Conservation (phyloP, 1,140 invertebrate genomes). For the Micrasema longulum region DNA sequence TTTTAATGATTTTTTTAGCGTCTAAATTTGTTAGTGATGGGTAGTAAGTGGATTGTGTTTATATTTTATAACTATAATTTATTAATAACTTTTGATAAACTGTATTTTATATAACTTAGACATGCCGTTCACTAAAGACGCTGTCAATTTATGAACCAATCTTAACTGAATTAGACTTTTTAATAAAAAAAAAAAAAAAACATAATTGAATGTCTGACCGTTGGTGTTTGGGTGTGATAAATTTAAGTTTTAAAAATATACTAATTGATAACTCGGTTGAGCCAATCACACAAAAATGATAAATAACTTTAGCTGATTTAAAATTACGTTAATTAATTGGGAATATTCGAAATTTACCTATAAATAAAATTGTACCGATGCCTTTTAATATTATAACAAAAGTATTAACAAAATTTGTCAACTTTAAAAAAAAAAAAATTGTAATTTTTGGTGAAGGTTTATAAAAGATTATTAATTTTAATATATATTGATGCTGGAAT, state of each 20-base stretch:
- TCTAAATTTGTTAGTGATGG: constrained; percentile 21
- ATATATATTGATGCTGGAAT: too few relatives aligned
- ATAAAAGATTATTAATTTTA: background rate
- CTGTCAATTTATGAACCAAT: constrained; percentile 6
- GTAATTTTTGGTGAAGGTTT: constrained; percentile 30
- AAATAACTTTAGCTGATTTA: too few relatives aligned
- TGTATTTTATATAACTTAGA: constrained; percentile 7
- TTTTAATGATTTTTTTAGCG: constrained; percentile 19
- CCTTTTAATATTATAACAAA: background rate
- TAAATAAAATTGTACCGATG: too few relatives aligned
- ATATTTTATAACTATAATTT: too few relatives aligned
- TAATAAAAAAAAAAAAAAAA: too few relatives aligned
- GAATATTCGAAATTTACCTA: too few relatives aligned
- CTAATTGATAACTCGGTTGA: background rate
- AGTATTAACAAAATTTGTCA: constrained; percentile 5
- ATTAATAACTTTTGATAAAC: background rate
- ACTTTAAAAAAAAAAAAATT: background rate
- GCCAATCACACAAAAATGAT: too few relatives aligned
- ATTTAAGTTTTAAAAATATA: too few relatives aligned
- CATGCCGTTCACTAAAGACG: background rate
- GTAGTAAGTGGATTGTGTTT: background rate
- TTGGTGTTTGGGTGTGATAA: too few relatives aligned
- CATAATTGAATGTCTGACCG: too few relatives aligned
- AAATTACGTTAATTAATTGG: too few relatives aligned
- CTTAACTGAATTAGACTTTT: too few relatives aligned